Percentiles rank a stretch among this genome's conserved stretches.
Evolutionary conservation across 2,113 vertebrate genomes (phyloP).

Genomic region (Lepisosteus osseus): DNA sequence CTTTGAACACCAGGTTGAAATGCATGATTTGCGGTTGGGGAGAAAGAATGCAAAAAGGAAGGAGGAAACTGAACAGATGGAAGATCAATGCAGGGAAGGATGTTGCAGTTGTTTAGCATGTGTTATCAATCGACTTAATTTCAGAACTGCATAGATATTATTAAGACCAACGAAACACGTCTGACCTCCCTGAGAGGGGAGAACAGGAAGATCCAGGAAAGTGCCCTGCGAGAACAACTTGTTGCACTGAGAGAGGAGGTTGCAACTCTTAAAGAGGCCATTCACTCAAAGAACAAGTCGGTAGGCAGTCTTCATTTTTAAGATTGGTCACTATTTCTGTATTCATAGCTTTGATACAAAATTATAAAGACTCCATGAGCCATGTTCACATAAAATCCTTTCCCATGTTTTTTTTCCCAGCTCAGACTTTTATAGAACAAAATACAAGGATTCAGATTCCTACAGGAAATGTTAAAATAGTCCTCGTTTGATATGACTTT

Average conservation of each 20-base stretch:
- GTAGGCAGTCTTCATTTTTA: not conserved
- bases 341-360: not conserved
- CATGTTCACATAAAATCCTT: no score
- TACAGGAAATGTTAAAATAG: no score
- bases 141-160: slow-evolving; percentile 12
- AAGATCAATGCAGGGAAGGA: no score
- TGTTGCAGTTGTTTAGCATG: no score
- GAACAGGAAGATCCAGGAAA: not conserved
- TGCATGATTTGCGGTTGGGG: no score
- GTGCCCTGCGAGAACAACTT: not conserved
- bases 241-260: not conserved
- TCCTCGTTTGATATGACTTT: no score
- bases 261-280: not conserved
- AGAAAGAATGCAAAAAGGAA: no score
- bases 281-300: not conserved
- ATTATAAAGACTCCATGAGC: not conserved
- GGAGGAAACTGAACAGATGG: no score
- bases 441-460: no score
- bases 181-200: slow-evolving; percentile 6
- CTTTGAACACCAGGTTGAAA: no score
- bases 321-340: not conserved
- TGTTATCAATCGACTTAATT: not conserved
- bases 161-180: slow-evolving; percentile 12
- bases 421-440: no score
- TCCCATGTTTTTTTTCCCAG: no score